These are phyloP conservation scores for Poeciliopsis paucimaculata DNA, from an alignment of 2,797 vertebrate species.

Conservation along the genomic window DNA sequence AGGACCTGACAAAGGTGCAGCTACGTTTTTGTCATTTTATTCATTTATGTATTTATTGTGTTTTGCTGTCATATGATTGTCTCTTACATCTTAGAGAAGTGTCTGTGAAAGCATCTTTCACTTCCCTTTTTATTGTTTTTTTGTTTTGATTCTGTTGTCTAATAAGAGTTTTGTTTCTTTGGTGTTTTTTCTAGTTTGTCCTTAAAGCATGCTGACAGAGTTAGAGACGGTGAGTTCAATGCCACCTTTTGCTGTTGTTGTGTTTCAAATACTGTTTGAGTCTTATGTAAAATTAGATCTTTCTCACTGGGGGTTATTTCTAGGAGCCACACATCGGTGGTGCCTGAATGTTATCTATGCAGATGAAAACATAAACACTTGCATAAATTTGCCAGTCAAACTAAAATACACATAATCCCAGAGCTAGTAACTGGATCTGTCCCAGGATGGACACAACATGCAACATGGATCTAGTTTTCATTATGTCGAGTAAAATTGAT, in stretches of 20 bases:
- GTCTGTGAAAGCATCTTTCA: slow-evolving; percentile 47
- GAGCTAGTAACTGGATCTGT: slow-evolving; percentile 29
- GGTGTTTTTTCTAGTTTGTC: slow-evolving; percentile 36
- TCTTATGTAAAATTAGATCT: neutral
- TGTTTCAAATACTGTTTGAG: neutral
- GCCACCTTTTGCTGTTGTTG: neutral
- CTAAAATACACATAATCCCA: slow-evolving; percentile 44
- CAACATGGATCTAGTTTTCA: neutral
- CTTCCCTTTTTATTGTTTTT: slow-evolving; percentile 48
- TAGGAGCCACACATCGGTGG: slow-evolving; percentile 18
- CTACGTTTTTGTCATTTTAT: neutral
- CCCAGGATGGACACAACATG: slow-evolving; percentile 20
- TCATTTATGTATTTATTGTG: slow-evolving; percentile 6
- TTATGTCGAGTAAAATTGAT: neutral
- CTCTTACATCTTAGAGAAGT: slow-evolving; percentile 20
- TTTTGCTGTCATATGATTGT: slow-evolving; percentile 9
- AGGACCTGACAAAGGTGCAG: slow-evolving; percentile 53
- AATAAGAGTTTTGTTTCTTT: slow-evolving; percentile 37
- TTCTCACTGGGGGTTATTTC: neutral
- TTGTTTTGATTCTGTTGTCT: slow-evolving; percentile 23
- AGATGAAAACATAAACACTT: slow-evolving; percentile 56
- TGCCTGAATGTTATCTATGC: slow-evolving; percentile 32
- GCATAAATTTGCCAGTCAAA: slow-evolving; percentile 82
- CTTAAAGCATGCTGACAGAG: slow-evolving; percentile 65
- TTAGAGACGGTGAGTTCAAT: slow-evolving; percentile 74